These are phyloP conservation scores for Darevskia nairensis DNA, from an alignment of 2,797 vertebrate species.

Conservation along the genomic window DNA sequence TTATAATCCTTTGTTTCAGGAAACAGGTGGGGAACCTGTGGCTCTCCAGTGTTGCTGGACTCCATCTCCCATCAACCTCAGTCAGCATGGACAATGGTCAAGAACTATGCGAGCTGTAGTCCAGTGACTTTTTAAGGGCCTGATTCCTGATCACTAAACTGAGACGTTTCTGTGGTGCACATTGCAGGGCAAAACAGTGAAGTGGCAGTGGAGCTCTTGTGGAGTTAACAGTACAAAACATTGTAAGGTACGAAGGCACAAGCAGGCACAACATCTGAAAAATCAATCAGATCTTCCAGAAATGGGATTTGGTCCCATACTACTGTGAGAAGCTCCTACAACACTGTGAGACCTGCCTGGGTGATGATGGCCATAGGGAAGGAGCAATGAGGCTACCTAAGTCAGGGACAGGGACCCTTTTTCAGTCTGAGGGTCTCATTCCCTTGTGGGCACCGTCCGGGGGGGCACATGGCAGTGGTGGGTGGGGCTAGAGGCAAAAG, in stretches of 20 bases:
- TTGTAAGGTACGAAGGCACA: background rate
- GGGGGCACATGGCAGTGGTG: too few relatives aligned
- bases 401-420: background rate
- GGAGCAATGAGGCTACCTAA: background rate
- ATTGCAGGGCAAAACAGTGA: background rate
- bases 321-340: background rate
- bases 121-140: too few relatives aligned
- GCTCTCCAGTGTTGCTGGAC: too few relatives aligned
- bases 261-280: background rate
- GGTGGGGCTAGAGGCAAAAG: too few relatives aligned
- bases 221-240: background rate
- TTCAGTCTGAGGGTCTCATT: too few relatives aligned
- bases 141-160: background rate
- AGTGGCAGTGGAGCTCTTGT: background rate
- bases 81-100: too few relatives aligned
- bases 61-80: too few relatives aligned
- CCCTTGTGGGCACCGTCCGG: too few relatives aligned
- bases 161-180: background rate
- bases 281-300: background rate
- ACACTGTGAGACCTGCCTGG: background rate
- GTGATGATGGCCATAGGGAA: background rate
- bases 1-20: conserved; percentile 22
- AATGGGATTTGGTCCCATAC: background rate
- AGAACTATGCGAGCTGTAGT: too few relatives aligned
- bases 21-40: too few relatives aligned